These are phyloP conservation scores for Gymnoscopelus microlampas DNA, from an alignment of 2,797 vertebrate species.

Conservation along the genomic window DNA sequence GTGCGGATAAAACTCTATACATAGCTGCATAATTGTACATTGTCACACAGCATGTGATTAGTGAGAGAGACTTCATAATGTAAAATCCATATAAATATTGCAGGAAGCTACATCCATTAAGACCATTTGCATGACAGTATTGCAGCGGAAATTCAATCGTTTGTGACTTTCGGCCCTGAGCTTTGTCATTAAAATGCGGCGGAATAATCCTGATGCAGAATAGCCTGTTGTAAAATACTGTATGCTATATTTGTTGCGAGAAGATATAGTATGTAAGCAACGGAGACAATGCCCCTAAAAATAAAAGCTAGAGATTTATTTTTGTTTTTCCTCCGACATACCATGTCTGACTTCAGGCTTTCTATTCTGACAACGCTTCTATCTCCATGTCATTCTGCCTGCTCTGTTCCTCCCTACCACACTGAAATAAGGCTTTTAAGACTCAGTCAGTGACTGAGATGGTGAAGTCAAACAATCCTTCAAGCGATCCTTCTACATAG, in stretches of 20 bases:
- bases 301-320: neutral
- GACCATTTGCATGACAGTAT: slow-evolving; percentile 10
- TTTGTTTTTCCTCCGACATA: neutral
- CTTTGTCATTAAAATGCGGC: neutral
- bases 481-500: slow-evolving; percentile 30
- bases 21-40: neutral
- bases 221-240: too few species aligned
- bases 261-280: neutral
- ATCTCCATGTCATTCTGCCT: slow-evolving; percentile 1
- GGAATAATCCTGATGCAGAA: too few species aligned
- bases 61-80: slow-evolving; percentile 17
- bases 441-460: slow-evolving; percentile 29
- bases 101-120: slow-evolving; percentile 31
- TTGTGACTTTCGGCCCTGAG: slow-evolving; percentile 7
- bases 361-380: slow-evolving; percentile 5
- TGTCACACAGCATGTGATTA: slow-evolving; percentile 7
- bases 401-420: slow-evolving; percentile 13
- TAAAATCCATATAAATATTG: slow-evolving; percentile 38
- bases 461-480: slow-evolving; percentile 36
- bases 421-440: slow-evolving; percentile 35
- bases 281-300: slow-evolving; percentile 14
- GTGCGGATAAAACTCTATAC: neutral
- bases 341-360: neutral
- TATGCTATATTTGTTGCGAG: too few species aligned
- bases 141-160: neutral